Evolutionary conservation across 2,113 vertebrate species (phyloP).

Genomic region (Reinhardtius hippoglossoides): DNA sequence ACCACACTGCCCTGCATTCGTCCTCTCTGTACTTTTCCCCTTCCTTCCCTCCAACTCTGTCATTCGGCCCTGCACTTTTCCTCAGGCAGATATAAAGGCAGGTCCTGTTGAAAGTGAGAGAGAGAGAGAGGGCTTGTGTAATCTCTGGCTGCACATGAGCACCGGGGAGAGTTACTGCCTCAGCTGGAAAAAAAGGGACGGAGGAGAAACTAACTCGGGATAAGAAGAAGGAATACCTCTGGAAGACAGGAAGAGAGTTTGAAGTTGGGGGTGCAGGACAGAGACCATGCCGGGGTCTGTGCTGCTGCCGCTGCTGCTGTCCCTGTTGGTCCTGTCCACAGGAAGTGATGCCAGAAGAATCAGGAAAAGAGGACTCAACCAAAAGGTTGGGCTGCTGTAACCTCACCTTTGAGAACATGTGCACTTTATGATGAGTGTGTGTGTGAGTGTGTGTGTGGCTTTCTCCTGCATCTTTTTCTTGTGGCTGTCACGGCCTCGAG

Average conservation of each 20-base stretch:
- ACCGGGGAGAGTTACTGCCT: constrained; percentile 33
- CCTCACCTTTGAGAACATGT: not conserved
- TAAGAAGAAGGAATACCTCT: constrained; percentile 24
- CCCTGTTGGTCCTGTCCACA: constrained; percentile 74
- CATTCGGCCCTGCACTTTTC: constrained; percentile 58
- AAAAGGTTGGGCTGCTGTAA: constrained; percentile 76
- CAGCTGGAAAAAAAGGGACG: constrained; percentile 35
- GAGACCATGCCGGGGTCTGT: too few relatives aligned
- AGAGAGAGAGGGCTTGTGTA: constrained; percentile 65
- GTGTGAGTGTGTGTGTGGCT: not conserved
- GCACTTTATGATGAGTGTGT: not conserved
- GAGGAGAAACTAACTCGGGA: constrained; percentile 25
- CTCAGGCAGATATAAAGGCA: constrained; percentile 53
- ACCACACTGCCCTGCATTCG: constrained; percentile 58
- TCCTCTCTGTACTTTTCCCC: constrained; percentile 44
- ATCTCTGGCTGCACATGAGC: constrained; percentile 66
- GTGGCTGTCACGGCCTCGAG: not conserved
- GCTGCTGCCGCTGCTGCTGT: constrained; percentile 63
- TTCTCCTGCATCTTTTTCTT: not conserved
- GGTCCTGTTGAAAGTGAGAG: constrained; percentile 55
- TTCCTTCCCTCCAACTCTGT: constrained; percentile 35
- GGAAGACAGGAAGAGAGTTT: constrained; percentile 23
- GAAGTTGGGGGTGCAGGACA: constrained; percentile 41
- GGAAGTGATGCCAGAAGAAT: constrained; percentile 76
- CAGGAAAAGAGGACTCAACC: constrained; percentile 82